phyloP scores from a whole-genome alignment of 2,797 vertebrate species.

The Typhlichthys subterraneus region DNA sequence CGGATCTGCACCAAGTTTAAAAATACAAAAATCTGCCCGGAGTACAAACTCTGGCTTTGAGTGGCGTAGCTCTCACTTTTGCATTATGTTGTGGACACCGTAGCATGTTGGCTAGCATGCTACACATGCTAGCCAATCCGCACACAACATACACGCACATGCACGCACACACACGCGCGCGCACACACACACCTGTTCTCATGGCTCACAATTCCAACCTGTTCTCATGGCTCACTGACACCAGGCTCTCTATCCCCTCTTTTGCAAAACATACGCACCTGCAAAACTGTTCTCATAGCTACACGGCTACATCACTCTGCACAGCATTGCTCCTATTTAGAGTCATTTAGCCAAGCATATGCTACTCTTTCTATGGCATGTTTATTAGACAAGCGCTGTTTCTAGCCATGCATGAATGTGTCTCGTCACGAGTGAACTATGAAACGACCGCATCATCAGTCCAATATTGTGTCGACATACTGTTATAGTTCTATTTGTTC shows the following conservation, averaged over 20 bases:
- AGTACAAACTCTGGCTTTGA: no score
- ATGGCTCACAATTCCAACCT: slow-evolving; percentile 55
- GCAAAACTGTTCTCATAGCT: slow-evolving; percentile 33
- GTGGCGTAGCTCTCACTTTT: no score
- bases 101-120: no score
- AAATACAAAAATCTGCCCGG: no score
- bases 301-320: slow-evolving; percentile 24
- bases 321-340: slow-evolving; percentile 31
- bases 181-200: slow-evolving; percentile 37
- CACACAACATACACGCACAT: not conserved
- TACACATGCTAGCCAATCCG: not conserved
- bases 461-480: not conserved
- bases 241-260: slow-evolving; percentile 25
- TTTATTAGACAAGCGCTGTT: slow-evolving; percentile 10
- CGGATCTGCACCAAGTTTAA: no score
- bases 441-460: not conserved
- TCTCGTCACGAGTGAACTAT: slow-evolving; percentile 7
- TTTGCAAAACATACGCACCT: slow-evolving; percentile 32
- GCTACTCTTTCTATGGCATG: slow-evolving; percentile 17
- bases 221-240: slow-evolving; percentile 51
- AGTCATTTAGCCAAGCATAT: slow-evolving; percentile 41
- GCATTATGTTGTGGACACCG: no score
- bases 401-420: not conserved
- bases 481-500: slow-evolving; percentile 18
- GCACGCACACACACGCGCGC: not conserved